Evolutionary conservation across 2,888 invertebrate species (phyloP), one percentile per base, ranked within the genome.

Genomic region (Latrodectus elegans): DNA sequence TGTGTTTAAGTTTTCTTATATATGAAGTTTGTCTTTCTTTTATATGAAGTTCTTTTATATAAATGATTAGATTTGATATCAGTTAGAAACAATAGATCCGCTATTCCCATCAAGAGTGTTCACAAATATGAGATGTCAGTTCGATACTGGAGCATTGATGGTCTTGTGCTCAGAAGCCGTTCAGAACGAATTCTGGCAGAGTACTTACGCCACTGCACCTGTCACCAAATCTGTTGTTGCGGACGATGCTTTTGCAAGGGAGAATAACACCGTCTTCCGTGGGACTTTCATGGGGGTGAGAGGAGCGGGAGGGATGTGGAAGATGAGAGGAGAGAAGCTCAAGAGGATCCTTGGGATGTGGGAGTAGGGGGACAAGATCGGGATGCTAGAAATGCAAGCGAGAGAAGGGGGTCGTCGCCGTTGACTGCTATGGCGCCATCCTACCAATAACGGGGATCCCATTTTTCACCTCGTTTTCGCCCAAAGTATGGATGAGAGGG

Each of bases 381-480:
- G 71, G 74, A 68, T 79, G 79, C 49, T 68, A 68, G 84, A 79
- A 75, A 82, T 74, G 75, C 74, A 75, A 64, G 73, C 17, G 60
- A 60, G 60, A 60, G 60, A n/a, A n/a, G 60, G 12, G 78, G 53
- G 65, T 49, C 49, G 75, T n/a, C 79, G 49, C 70, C 83, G 78
- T 78, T 84, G 79, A 79, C 79, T 84, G 68, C 79, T 64, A 75
- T 71, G 84, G 73, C 84, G 84, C 84, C 77, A 81, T 67, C 17
- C 81, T 49, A 52, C 80, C 80, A 81, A 81, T 81, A 76, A 71
- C 64, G 76, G 75, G 14, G 70, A 26, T 15, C 72, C 81, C 81
- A 87, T 82, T 87, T 87, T 87, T 87, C 86, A 87, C 86, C 81
- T 81, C 86, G 77, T 86, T 86, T 83, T 71, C 75, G 65, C 65